Percentiles rank a stretch among this genome's conserved stretches.
phyloP scores from a whole-genome alignment of 2,113 vertebrate species.

The Conger conger region DNA sequence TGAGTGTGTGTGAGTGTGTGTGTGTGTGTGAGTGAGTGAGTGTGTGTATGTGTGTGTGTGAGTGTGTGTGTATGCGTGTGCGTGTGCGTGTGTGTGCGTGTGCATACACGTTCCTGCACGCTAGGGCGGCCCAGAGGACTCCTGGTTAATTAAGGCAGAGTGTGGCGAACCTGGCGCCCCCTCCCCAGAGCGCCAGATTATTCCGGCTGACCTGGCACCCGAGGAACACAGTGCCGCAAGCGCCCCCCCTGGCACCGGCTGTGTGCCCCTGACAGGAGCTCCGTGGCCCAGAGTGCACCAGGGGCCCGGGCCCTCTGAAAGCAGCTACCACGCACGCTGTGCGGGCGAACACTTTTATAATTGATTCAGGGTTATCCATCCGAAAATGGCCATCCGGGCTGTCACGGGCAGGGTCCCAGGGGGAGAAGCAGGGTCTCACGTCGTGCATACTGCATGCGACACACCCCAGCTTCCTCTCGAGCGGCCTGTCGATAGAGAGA shows the following conservation, averaged over 20 bases:
- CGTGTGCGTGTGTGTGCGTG: not conserved
- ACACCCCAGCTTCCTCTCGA: no score
- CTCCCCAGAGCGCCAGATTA: slow-evolving; percentile 37
- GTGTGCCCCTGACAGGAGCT: not conserved
- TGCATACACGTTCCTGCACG: no score
- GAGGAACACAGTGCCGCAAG: not conserved
- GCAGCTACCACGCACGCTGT: slow-evolving; percentile 45
- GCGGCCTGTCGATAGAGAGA: not conserved
- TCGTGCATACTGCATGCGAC: slow-evolving; percentile 42
- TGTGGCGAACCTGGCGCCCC: not conserved
- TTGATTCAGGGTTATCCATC: slow-evolving; percentile 65
- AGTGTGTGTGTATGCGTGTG: not conserved
- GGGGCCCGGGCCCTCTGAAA: slow-evolving; percentile 47
- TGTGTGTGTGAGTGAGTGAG: no score
- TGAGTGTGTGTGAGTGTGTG: no score
- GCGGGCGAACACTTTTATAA: slow-evolving; percentile 66
- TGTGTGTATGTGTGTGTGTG: not conserved
- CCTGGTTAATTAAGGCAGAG: not conserved
- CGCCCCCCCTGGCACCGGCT: not conserved
- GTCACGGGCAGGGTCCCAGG: slow-evolving; percentile 11
- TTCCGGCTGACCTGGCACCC: slow-evolving; percentile 41
- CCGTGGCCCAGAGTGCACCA: slow-evolving; percentile 40
- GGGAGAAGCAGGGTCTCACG: slow-evolving; percentile 44
- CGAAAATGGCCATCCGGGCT: slow-evolving; percentile 42
- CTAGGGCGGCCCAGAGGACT: not conserved